phyloP scores from a whole-genome alignment of 2,888 invertebrate genomes.

The Carpatolechia fugitivella region DNA sequence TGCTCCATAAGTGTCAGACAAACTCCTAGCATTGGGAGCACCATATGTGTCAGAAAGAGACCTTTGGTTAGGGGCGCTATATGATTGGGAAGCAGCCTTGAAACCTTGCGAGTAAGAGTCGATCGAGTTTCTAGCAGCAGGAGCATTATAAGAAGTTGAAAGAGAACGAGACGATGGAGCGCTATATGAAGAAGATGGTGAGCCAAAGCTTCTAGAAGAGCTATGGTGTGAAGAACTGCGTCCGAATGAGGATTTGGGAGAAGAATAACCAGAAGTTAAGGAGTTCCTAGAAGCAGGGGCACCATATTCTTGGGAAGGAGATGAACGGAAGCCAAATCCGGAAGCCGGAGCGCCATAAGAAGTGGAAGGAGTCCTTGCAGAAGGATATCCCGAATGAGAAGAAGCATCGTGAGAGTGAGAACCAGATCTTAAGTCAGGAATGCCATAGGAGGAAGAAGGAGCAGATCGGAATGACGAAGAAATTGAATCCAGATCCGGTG shows the following conservation, averaged over 20 bases:
- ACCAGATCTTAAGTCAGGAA: constrained; percentile 39
- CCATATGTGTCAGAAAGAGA: constrained; percentile 65
- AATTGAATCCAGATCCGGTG: constrained; percentile 34
- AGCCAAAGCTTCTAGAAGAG: neutral
- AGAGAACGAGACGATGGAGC: constrained; percentile 35
- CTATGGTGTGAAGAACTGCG: neutral
- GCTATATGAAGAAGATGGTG: constrained; percentile 23
- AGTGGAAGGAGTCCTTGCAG: neutral
- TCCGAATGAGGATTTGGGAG: constrained; percentile 33
- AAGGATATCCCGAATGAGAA: constrained; percentile 6
- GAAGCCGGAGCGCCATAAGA: constrained; percentile 6
- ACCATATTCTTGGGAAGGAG: constrained; percentile 39
- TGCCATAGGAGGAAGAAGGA: constrained; percentile 37
- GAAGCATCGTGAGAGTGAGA: constrained; percentile 43
- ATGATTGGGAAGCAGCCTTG: constrained; percentile 22
- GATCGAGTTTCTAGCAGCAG: constrained; percentile 34
- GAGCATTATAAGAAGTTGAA: constrained; percentile 39
- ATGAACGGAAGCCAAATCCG: constrained; percentile 1
- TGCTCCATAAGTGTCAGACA: constrained; percentile 31
- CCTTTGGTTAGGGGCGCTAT: constrained; percentile 61
- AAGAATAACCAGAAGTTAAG: constrained; percentile 24
- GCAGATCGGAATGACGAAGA: constrained; percentile 33
- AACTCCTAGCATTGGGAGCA: constrained; percentile 50
- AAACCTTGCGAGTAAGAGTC: constrained; percentile 38
- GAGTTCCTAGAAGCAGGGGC: constrained; percentile 30